Conservation (phyloP, 2,888 invertebrate species). For the Scaptodrosophila latifasciaeformis region DNA sequence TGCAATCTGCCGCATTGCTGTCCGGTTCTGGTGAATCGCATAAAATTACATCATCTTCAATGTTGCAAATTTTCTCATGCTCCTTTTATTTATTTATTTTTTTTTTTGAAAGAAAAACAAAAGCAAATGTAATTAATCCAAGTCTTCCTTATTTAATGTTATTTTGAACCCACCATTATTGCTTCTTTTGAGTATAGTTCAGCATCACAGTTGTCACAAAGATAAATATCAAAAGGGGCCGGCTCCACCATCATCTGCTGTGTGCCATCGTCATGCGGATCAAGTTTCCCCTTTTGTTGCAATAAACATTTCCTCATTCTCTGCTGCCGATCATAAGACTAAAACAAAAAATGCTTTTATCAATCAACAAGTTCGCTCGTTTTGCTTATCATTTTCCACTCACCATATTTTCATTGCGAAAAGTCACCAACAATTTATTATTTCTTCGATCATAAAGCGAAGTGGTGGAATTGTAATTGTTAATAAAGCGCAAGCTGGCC, state of each 20-base stretch:
- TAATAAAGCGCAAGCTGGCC: constrained; percentile 81
- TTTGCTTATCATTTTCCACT: no score
- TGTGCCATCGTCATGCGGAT: constrained; percentile 62
- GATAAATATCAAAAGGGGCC: constrained; percentile 80
- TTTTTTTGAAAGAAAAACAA: no score
- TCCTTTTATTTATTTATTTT: constrained; percentile 74
- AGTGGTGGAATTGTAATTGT: constrained; percentile 84
- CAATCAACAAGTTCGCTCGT: no score
- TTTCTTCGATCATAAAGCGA: constrained; percentile 81
- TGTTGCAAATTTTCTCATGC: constrained; percentile 76
- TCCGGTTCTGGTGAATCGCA: constrained; percentile 74
- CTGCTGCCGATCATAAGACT: constrained; percentile 74
- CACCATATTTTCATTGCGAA: constrained; percentile 84
- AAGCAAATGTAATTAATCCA: constrained; percentile 1
- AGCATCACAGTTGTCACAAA: constrained; percentile 85
- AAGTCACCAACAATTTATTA: constrained; percentile 82
- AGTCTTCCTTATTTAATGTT: neutral
- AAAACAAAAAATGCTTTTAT: constrained; percentile 19
- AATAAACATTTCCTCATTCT: constrained; percentile 75
- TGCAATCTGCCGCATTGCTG: constrained; percentile 47
- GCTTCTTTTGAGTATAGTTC: constrained; percentile 80
- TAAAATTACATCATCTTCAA: constrained; percentile 72
- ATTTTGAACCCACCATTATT: constrained; percentile 76
- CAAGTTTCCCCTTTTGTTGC: constrained; percentile 73
- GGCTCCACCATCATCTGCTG: constrained; percentile 78